Evolutionary conservation across 2,113 vertebrate species (phyloP), one percentile per base, ranked within the genome.

Genomic region (Lampris megalopsis): DNA sequence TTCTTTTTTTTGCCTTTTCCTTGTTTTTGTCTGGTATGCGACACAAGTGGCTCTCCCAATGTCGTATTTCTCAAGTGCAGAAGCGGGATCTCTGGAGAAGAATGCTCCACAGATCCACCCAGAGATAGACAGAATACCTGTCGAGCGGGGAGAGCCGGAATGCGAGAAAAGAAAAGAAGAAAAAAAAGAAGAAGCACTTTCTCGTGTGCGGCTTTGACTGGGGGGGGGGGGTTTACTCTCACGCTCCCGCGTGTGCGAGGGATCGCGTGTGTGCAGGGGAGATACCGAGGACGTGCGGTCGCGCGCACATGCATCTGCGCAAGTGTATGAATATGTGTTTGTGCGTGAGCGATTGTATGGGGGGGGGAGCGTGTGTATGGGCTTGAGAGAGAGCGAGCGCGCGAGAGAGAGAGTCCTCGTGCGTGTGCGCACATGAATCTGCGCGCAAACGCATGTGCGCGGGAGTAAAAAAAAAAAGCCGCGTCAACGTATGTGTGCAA

Each of bases 1-100:
- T 73, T 79, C 48, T 49, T 42, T 9, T 53, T 8, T 41, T 52
- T 11, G 0, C 63, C 35, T 53, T 65, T 37, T 13, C 50, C 48
- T 81, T 87, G 82, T 92, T 85, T 88, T 40, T 73, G 71, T 87
- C 84, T 92, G 82, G 79, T 83, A 87, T 92, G 92, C 81, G 68
- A 83, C 73, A 82, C 64, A 41, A 89, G 81, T 63, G 68, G 62
- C 79, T 90, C 61, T 81, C 80, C 24, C 24, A 24, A 75, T 60
- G 40, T 87, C 63, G 61, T 84, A 75, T 78, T 82, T 88, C 68
- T 77, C 87, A 80, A 71, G 79, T 85, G 79, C 3, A 71, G 54
- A 79, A 88, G 78, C 65, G 60, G 49, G 64, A 73, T 49, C 64
- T 68, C 63, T 60, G 72, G 61, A 86, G 71, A 81, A 9, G 43